Base-by-base conservation (phyloP, 2,113 vertebrate species). In the Argyrosomus japonicus region DNA sequence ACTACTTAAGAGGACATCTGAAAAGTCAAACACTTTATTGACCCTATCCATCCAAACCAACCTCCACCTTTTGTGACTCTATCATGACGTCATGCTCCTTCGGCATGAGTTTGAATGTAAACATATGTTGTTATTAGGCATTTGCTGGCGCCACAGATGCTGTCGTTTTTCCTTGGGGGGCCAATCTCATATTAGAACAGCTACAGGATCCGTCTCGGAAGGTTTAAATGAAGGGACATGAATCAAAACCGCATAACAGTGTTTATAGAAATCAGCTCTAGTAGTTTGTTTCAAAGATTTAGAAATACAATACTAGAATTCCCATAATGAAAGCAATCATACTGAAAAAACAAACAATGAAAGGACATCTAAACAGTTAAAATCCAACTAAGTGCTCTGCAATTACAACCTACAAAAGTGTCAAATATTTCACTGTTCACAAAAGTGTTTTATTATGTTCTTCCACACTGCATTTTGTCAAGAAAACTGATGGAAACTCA, bases 391-490 rank as follows among this genome's bases (percentile, higher is more conserved):
- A 68, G 61, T 51, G 14, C 25, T 62, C 25, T 10, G 25, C 36
- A 40, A 25, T 78, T 25, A 36, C 53, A 32, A 67, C 75, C 43
- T 83, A 12, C 81, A 43, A 29, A 23, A 47, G 36, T 63, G 50
- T 68, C n/a, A 58, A 61, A 83, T 47, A 32, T 68, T 47, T 62
- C 48, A 68, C 36, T 57, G 18, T 40, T 64, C 27, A 74, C 54
- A 45, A 73, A 56, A 25, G 18, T 8, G 29, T 73, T 29, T 48
- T 36, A 17, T 56, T 10, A n/a, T 58, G 48, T 81, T 72, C 25
- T 27, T 77, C 77, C 74, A 72, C 1, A 3, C 62, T 68, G 62
- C 14, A 50, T 64, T 68, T 82, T 63, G 53, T 32, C 43, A 61
- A 53, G 18, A 21, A 64, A 83, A 68, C 19, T 53, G 61, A 56